phyloP scores from a whole-genome alignment of 92 coral and sea anemone genomes.

The Parazoanthus swiftii region DNA sequence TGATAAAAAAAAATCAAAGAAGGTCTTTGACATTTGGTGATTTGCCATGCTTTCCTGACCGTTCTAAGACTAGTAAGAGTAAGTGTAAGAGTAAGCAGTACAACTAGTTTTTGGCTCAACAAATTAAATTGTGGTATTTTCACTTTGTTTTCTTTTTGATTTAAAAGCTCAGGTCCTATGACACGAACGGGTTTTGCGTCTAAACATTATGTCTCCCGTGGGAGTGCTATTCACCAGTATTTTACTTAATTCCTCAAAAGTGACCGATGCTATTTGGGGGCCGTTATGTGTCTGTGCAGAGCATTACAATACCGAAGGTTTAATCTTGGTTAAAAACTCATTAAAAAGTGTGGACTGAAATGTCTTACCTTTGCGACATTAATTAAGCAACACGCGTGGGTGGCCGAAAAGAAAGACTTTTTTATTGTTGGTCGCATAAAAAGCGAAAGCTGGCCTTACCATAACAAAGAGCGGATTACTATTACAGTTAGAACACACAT shows the following conservation, averaged over 20 bases:
- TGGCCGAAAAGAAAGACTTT: slow-evolving; percentile 3
- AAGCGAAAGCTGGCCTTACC: slow-evolving; percentile 13
- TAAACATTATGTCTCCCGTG: slow-evolving; percentile 12
- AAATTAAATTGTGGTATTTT: background rate
- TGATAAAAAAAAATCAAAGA: background rate
- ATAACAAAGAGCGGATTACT: slow-evolving; percentile 20
- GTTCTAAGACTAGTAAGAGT: background rate
- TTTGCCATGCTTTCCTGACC: background rate
- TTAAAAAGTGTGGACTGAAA: slow-evolving; percentile 8
- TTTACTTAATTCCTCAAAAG: background rate
- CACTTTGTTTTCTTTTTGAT: background rate
- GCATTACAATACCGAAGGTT: background rate
- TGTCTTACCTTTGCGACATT: background rate
- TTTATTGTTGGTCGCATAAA: background rate
- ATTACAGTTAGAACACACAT: background rate
- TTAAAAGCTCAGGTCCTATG: background rate
- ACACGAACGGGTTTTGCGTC: background rate
- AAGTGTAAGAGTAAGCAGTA: too few species aligned
- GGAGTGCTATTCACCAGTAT: background rate
- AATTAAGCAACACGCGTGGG: slow-evolving; percentile 22
- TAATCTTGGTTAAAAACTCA: slow-evolving; percentile 5
- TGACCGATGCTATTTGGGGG: background rate
- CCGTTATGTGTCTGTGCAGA: background rate
- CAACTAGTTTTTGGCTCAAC: background rate
- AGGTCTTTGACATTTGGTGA: background rate